Evolutionary conservation across 2,888 invertebrate species (phyloP).

Genomic region (Netelia virgata): DNA sequence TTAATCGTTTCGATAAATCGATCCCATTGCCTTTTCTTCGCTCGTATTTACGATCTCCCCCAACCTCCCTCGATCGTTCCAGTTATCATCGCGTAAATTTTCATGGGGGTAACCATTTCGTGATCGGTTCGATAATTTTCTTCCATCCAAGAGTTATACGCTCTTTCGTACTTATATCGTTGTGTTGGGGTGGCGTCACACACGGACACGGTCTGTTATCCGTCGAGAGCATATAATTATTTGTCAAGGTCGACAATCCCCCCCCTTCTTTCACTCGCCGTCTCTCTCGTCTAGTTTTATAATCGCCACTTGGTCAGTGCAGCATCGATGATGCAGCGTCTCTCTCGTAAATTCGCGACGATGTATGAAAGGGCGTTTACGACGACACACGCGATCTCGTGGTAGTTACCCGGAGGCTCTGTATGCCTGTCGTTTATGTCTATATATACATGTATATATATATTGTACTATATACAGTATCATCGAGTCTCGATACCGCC

Average conservation of each 20-base stretch:
- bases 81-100: neutral
- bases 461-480: conserved; percentile 10
- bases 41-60: too few relatives aligned
- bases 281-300: conserved; percentile 49
- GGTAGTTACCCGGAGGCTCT: conserved; percentile 56
- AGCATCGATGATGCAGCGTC: conserved; percentile 62
- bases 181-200: neutral
- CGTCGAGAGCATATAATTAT: conserved; percentile 59
- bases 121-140: too few relatives aligned
- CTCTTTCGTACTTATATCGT: neutral
- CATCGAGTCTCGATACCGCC: conserved; percentile 37
- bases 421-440: too few relatives aligned
- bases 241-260: conserved; percentile 53
- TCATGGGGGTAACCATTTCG: too few relatives aligned
- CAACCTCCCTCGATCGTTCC: too few relatives aligned
- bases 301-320: conserved; percentile 24
- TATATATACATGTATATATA: conserved; percentile 27
- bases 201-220: conserved; percentile 21
- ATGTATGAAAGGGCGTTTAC: conserved; percentile 66
- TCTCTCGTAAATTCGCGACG: conserved; percentile 69
- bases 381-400: conserved; percentile 68
- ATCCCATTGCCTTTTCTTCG: too few relatives aligned
- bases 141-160: too few relatives aligned
- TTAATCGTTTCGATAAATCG: too few relatives aligned
- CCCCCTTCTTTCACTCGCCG: neutral